Evolutionary conservation across 2,113 vertebrate genomes (phyloP).

Genomic region (Cisticola juncidis): DNA sequence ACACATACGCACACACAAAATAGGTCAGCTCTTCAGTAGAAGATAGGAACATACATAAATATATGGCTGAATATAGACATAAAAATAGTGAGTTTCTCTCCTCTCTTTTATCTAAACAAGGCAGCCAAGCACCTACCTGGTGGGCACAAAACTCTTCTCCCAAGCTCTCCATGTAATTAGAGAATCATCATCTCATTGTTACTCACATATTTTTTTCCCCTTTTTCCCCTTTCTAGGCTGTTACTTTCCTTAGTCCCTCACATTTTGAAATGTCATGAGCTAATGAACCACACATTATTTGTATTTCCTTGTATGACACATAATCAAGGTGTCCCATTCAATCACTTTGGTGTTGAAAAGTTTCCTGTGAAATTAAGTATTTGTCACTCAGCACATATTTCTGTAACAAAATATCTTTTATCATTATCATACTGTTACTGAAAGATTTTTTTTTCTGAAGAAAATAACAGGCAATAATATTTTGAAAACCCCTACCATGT

Average conservation of each 20-base stretch:
- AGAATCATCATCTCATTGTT: neutral
- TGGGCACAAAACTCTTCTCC: neutral
- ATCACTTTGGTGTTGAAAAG: neutral
- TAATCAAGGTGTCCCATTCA: neutral
- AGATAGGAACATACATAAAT: neutral
- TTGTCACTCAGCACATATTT: neutral
- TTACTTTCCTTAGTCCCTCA: neutral
- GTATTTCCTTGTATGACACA: neutral
- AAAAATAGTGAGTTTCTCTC: neutral
- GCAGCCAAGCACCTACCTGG: neutral
- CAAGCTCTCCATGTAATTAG: neutral
- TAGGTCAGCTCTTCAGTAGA: neutral
- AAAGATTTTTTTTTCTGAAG: neutral
- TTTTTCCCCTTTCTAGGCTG: neutral
- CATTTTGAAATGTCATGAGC: neutral
- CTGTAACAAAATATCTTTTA: neutral
- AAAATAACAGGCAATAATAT: neutral
- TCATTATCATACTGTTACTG: neutral
- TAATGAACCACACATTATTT: neutral
- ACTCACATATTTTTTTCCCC: neutral
- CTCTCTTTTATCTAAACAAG: neutral
- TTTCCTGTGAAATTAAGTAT: neutral
- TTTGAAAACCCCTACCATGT: neutral
- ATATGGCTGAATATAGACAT: neutral
- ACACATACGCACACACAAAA: neutral